Percentiles rank a stretch among this genome's conserved stretches.
phyloP scores from a whole-genome alignment of 2,113 vertebrate species.

The Dasyurus viverrinus region DNA sequence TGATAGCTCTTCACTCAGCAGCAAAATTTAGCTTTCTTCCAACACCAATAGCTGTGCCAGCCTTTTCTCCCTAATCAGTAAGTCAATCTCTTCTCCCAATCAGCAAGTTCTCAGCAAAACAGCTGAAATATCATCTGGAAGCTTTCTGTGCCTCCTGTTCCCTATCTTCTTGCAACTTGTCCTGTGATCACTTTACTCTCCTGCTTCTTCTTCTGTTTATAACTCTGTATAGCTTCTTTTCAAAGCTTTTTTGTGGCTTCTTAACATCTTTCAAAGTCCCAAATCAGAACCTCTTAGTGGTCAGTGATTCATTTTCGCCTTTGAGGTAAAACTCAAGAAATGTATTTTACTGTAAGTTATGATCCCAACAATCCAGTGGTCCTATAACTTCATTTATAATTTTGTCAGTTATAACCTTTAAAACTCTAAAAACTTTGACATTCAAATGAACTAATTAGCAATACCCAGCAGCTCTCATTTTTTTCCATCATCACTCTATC shows the following conservation, averaged over 20 bases:
- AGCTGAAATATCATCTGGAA: not conserved
- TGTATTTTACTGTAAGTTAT: not conserved
- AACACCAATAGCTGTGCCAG: not conserved
- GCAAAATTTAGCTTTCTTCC: not conserved
- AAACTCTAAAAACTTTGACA: not conserved
- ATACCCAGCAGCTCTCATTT: not conserved
- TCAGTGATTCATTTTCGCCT: not conserved
- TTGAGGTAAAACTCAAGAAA: not conserved
- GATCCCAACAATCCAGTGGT: not conserved
- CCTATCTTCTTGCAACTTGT: not conserved
- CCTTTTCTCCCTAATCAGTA: not conserved
- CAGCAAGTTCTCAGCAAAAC: not conserved
- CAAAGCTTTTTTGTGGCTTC: not conserved
- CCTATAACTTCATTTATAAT: not conserved
- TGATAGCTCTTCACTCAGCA: not conserved
- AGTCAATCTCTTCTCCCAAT: not conserved
- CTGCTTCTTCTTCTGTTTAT: not conserved
- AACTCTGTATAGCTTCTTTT: not conserved
- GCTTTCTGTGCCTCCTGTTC: not conserved
- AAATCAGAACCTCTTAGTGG: not conserved
- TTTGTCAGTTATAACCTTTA: not conserved
- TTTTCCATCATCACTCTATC: not conserved
- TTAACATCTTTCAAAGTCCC: not conserved
- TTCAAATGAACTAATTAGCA: not conserved
- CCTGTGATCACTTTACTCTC: not conserved